phyloP scores from a whole-genome alignment of 1,140 invertebrate species.

The Rhopalosiphum maidis region DNA sequence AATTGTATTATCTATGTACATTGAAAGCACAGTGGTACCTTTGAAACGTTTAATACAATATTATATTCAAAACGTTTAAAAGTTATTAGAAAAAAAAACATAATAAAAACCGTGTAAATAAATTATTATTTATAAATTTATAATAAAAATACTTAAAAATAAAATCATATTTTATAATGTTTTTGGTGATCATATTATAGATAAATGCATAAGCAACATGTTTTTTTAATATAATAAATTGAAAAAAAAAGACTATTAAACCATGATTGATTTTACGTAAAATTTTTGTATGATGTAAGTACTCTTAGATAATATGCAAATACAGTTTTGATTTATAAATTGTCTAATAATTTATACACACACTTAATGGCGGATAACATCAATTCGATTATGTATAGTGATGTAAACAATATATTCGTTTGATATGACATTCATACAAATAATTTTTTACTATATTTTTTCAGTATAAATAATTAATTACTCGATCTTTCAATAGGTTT shows the following conservation, averaged over 20 bases:
- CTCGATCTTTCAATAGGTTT: background rate
- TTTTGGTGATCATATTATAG: background rate
- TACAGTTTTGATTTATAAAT: background rate
- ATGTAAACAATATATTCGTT: background rate
- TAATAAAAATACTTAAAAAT: background rate
- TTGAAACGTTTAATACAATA: background rate
- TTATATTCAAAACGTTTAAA: background rate
- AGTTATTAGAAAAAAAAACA: background rate
- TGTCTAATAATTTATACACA: background rate
- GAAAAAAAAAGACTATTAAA: background rate
- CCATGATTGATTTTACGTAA: background rate
- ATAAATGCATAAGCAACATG: background rate
- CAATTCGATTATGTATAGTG: background rate
- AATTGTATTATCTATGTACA: background rate
- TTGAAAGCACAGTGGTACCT: background rate
- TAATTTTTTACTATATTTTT: background rate
- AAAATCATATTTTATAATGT: background rate
- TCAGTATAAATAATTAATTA: background rate
- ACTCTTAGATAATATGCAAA: background rate
- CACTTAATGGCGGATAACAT: background rate
- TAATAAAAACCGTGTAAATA: background rate
- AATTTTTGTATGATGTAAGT: background rate
- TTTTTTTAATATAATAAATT: background rate
- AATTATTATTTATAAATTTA: background rate
- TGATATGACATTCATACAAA: background rate